Base-by-base conservation (phyloP, 2,888 invertebrate genomes). In the Chymomyza amoena region DNA sequence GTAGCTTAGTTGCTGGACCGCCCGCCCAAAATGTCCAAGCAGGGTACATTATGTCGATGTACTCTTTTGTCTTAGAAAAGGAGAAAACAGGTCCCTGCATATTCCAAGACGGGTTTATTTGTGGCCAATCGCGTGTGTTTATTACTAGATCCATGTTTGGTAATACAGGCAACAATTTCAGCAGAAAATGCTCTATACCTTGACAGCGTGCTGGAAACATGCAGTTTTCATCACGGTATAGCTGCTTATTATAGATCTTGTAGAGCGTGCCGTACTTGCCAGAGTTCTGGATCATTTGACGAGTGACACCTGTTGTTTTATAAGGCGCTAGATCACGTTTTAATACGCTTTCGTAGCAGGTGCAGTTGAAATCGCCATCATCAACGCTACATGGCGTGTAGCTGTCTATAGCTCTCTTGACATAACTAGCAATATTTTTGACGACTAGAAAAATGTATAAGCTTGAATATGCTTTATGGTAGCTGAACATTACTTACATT, bases 21-120 rank as follows among this genome's bases (percentile, higher is more conserved):
- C 99, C 99, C 92, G 97, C 97, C 98, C 98, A 98, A 92, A 99
- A 99, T 54, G 97, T 95, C 99, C 99, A 99, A 0, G 98, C 97
- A 1, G 99, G 99, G 90, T 96, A 97, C 95, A 96, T 96, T 73
- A 99, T 97, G 90, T 99, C 99, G 90, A 93, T 93, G 91, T 97
- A 96, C 50, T 97, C 95, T 56, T 91, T 88, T 0, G 96, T 93
- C 78, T 98, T 99, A 91, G 98, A 98, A 90, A 99, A 99, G 3
- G 98, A 99, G 90, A 99, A 96, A n/a, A 99, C 94, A 15, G 99
- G 98, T 15, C 77, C 77, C 4, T 70, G 57, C 6, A 68, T 69
- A 0, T 71, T 62, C 73, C 83, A 84, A 4, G 75, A 72, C 0
- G 73, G 50, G 9, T 78, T 76, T 18, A 96, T 93, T 93, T 98